A percentile compares a stretch with the other conserved stretches of the same genome.
phyloP scores from a whole-genome alignment of 2,113 vertebrate genomes.

The Henicopernis longicauda region DNA sequence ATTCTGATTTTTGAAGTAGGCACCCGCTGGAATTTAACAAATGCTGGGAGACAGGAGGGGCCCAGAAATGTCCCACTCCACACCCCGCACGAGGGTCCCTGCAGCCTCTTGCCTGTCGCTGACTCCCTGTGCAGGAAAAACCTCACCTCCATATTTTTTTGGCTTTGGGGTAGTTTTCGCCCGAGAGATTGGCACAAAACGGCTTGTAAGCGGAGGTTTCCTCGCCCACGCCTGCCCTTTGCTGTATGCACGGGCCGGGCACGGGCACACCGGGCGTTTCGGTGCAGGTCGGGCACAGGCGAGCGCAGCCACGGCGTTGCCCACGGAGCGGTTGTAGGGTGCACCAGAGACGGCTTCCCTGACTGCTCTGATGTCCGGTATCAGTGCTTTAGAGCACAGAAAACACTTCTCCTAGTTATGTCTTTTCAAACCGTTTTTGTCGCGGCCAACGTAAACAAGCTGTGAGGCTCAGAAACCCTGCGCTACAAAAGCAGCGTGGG shows the following conservation, averaged over 20 bases:
- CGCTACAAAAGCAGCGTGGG: neutral
- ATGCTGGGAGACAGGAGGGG: neutral
- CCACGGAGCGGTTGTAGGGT: rapidly evolving
- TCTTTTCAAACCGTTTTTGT: neutral
- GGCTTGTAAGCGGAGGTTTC: neutral
- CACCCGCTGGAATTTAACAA: neutral
- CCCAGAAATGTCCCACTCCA: neutral
- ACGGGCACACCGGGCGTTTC: rapidly evolving
- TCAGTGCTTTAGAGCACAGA: neutral
- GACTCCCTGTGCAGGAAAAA: neutral
- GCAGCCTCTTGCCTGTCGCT: rapidly evolving
- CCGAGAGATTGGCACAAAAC: neutral
- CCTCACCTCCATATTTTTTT: neutral
- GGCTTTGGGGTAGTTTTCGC: neutral
- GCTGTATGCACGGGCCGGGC: rapidly evolving
- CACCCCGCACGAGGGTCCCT: rapidly evolving
- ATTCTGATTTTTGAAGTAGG: neutral
- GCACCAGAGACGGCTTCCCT: rapidly evolving
- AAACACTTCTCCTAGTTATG: neutral
- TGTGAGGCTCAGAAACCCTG: neutral
- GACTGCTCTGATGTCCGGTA: neutral
- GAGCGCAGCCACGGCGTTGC: neutral
- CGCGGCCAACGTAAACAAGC: rapidly evolving
- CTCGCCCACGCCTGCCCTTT: rapidly evolving
- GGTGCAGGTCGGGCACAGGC: rapidly evolving